These are phyloP conservation scores for Actias luna DNA, from an alignment of 2,888 invertebrate genomes.

Conservation along the genomic window DNA sequence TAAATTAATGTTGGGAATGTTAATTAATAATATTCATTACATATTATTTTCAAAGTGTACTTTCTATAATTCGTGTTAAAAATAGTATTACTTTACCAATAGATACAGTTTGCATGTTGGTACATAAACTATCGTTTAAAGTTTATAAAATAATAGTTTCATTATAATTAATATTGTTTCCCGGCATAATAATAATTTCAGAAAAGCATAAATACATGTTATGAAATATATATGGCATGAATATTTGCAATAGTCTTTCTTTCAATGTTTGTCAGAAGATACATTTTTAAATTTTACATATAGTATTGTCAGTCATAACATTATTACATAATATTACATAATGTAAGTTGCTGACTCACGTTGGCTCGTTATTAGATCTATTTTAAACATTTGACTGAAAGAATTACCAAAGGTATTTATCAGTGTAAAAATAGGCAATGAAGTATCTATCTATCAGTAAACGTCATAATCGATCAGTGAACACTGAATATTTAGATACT, in stretches of 20 bases:
- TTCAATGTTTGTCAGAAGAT: neutral
- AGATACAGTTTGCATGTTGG: neutral
- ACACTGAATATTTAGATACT: constrained; percentile 24
- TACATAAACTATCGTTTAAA: neutral
- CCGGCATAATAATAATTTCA: neutral
- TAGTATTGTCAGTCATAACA: too few relatives aligned
- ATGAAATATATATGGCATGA: too few relatives aligned
- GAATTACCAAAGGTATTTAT: constrained; percentile 41
- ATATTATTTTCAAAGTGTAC: neutral
- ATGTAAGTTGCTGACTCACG: neutral
- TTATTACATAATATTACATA: neutral
- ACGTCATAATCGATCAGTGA: constrained; percentile 55
- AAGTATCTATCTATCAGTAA: constrained; percentile 25
- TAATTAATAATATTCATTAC: constrained; percentile 4
- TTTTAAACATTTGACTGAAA: neutral
- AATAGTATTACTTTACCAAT: neutral
- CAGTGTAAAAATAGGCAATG: constrained; percentile 55
- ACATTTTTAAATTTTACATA: neutral
- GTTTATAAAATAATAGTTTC: neutral
- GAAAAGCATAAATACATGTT: neutral
- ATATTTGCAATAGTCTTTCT: neutral
- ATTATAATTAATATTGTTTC: neutral
- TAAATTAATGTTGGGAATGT: constrained; percentile 11
- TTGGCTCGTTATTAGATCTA: neutral
- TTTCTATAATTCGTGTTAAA: neutral